Conservation (phyloP, 2,113 vertebrate genomes). For the Carassius carassius region DNA sequence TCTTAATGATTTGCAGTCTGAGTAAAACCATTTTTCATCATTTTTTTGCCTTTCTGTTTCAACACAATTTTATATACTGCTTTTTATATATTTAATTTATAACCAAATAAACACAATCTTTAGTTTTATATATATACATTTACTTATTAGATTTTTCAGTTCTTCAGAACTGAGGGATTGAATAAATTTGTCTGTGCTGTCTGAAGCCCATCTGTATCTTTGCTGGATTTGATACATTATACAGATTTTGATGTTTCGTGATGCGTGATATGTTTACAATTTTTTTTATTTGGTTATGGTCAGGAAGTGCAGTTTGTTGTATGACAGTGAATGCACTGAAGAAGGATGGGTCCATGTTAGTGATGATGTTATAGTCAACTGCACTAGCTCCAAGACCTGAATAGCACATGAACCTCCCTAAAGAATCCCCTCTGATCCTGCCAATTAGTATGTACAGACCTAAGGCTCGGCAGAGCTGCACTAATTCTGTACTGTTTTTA, state of each 20-base stretch:
- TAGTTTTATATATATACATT: too few relatives aligned
- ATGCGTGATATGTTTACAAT: not conserved
- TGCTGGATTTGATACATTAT: not conserved
- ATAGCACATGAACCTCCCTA: not conserved
- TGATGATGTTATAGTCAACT: too few relatives aligned
- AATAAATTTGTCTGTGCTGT: too few relatives aligned
- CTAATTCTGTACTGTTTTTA: not conserved
- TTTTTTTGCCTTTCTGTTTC: not conserved
- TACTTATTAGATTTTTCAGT: too few relatives aligned
- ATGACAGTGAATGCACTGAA: not conserved
- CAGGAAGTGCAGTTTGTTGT: not conserved
- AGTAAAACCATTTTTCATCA: not conserved
- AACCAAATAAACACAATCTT: too few relatives aligned
- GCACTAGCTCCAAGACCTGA: not conserved
- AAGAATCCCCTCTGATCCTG: not conserved
- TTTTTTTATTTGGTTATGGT: conserved; percentile 1
- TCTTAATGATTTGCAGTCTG: too few relatives aligned
- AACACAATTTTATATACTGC: too few relatives aligned
- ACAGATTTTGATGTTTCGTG: not conserved
- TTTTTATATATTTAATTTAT: not conserved
- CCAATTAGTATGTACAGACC: too few relatives aligned
- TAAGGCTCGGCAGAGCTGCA: not conserved
- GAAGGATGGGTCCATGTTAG: too few relatives aligned
- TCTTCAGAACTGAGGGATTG: too few relatives aligned
- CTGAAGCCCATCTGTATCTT: too few relatives aligned